Evolutionary conservation across 2,888 invertebrate species (phyloP).

Genomic region (Furcula furcula): DNA sequence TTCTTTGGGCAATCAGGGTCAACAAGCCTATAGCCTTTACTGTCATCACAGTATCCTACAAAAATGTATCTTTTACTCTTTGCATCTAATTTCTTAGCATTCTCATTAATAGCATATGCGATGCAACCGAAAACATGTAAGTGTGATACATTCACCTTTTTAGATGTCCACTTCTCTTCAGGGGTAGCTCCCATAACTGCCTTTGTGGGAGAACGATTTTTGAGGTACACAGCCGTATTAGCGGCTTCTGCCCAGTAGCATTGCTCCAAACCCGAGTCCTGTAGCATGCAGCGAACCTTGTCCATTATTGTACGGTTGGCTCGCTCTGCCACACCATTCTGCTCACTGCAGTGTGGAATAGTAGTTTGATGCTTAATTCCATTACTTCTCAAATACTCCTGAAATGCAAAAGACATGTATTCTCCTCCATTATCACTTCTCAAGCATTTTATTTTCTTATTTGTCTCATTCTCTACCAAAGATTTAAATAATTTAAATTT

Average conservation of each 20-base stretch:
- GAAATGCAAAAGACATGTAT: not conserved
- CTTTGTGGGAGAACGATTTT: not conserved
- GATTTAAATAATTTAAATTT: too few relatives aligned
- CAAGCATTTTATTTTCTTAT: not conserved
- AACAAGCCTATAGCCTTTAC: constrained; percentile 26
- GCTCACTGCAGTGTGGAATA: not conserved
- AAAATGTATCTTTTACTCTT: constrained; percentile 8
- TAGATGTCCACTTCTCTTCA: constrained; percentile 6
- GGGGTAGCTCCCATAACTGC: not conserved
- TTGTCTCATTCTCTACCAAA: too few relatives aligned
- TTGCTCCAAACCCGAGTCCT: constrained; percentile 10
- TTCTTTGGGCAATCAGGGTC: constrained; percentile 6
- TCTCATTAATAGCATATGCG: constrained; percentile 2
- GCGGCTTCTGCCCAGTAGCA: constrained; percentile 21
- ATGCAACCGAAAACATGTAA: constrained; percentile 10
- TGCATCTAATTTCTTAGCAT: constrained; percentile 5
- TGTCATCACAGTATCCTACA: constrained; percentile 19
- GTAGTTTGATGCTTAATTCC: not conserved
- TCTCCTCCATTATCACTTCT: not conserved
- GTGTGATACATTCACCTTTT: constrained; percentile 3
- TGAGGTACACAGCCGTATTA: constrained; percentile 1
- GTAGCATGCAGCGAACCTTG: constrained; percentile 16
- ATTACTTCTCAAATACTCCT: not conserved
- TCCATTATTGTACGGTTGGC: constrained; percentile 7
- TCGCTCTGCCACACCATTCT: not conserved